Evolutionary conservation across 2,113 vertebrate genomes (phyloP).

Genomic region (Alligator mississippiensis): DNA sequence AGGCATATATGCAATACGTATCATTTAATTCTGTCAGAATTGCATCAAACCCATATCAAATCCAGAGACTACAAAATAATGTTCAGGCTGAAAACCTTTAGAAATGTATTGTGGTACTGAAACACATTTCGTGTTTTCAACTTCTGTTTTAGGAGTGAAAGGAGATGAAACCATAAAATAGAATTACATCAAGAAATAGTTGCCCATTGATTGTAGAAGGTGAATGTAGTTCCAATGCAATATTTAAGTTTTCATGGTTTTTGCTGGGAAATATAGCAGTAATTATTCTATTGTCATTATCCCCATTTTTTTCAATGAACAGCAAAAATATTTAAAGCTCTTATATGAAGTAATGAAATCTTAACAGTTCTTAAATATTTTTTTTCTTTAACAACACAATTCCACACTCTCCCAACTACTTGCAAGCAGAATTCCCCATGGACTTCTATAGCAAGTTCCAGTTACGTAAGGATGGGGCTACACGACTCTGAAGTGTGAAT

Average conservation of each 20-base stretch:
- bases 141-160: slow-evolving; percentile 9
- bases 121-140: background rate
- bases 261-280: background rate
- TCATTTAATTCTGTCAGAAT: slow-evolving; percentile 62
- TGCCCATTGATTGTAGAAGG: background rate
- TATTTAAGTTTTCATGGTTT: background rate
- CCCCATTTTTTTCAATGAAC: background rate
- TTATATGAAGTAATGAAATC: background rate
- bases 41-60: slow-evolving; percentile 25
- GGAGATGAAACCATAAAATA: slow-evolving; percentile 10
- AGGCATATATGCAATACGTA: background rate
- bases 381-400: background rate
- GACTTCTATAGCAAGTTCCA: background rate
- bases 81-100: slow-evolving; percentile 17
- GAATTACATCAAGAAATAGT: background rate
- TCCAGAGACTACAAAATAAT: background rate
- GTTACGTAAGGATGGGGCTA: background rate
- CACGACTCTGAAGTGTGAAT: background rate
- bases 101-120: slow-evolving; percentile 19
- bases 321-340: background rate
- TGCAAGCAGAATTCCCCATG: background rate
- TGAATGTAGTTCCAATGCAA: background rate
- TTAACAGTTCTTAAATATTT: background rate
- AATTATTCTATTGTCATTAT: background rate
- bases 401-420: background rate